Percentiles rank a stretch among this genome's conserved stretches.
phyloP scores from a whole-genome alignment of 2,797 vertebrate species.

The Manis crassicaudata region DNA sequence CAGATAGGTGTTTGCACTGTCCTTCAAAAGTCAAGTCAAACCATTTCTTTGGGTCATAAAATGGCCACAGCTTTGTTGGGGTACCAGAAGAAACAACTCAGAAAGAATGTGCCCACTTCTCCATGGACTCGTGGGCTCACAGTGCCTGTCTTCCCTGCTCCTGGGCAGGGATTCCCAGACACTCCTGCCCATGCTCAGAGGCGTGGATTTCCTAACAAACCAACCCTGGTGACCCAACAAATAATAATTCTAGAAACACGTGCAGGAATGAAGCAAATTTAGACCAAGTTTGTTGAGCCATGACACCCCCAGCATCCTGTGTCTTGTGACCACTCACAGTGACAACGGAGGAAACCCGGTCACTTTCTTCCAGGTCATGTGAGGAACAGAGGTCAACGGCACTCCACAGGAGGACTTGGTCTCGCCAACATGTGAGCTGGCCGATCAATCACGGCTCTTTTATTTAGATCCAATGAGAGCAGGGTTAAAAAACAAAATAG shows the following conservation, averaged over 20 bases:
- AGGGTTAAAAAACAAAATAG: fast-evolving
- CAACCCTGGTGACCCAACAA: background rate
- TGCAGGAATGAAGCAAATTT: no score
- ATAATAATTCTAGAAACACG: background rate
- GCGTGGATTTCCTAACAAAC: background rate
- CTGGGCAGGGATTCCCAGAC: fast-evolving
- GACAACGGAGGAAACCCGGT: fast-evolving
- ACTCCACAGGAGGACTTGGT: fast-evolving
- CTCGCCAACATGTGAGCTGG: background rate
- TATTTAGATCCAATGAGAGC: background rate
- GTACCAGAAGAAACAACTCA: no score
- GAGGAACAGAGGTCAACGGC: no score
- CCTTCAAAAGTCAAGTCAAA: background rate
- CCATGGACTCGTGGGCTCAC: no score
- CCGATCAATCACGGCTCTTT: no score
- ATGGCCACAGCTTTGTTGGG: no score
- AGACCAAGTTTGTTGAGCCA: no score
- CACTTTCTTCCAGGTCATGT: background rate
- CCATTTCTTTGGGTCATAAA: background rate
- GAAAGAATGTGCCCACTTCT: no score
- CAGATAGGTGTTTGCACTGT: background rate
- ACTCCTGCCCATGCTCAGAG: background rate
- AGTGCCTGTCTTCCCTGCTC: background rate
- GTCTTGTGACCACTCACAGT: background rate
- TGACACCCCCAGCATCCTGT: no score